Percentiles rank a stretch among this genome's conserved stretches.
Conservation (phyloP, 1,140 invertebrate genomes). For the Orussus abietinus region DNA sequence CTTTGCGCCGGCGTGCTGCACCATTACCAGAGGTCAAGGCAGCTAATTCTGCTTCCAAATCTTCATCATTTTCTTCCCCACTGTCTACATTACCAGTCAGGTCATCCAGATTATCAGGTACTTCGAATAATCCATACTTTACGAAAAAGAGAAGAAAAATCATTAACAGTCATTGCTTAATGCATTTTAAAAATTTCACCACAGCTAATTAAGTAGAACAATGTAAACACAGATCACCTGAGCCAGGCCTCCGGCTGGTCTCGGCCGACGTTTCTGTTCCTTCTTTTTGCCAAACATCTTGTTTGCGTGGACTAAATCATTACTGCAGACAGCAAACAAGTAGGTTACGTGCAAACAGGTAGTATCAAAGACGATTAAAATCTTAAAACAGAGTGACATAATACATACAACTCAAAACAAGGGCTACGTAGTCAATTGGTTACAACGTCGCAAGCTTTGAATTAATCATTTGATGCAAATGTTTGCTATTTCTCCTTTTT, state of each 20-base stretch:
- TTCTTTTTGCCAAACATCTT: conserved; percentile 56
- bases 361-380: too few relatives aligned
- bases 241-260: conserved; percentile 46
- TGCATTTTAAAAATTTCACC: conserved; percentile 8
- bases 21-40: conserved; percentile 63
- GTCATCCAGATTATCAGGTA: conserved; percentile 61
- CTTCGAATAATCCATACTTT: conserved; percentile 74
- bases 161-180: conserved; percentile 6
- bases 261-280: conserved; percentile 40
- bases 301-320: too few relatives aligned
- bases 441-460: too few relatives aligned
- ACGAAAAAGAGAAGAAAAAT: conserved; percentile 20
- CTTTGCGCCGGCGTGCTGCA: conserved; percentile 50
- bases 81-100: conserved; percentile 50
- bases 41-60: conserved; percentile 81
- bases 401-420: too few relatives aligned
- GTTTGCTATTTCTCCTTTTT: too few relatives aligned
- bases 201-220: conserved; percentile 8
- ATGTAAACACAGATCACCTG: conserved; percentile 37
- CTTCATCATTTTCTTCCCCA: conserved; percentile 67
- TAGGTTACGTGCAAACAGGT: too few relatives aligned
- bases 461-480: too few relatives aligned
- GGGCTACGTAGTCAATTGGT: too few relatives aligned
- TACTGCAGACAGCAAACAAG: too few relatives aligned
- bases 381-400: too few relatives aligned